A percentile compares a stretch with the other conserved stretches of the same genome.
These are phyloP conservation scores for Rhinophrynus dorsalis DNA, from an alignment of 2,797 vertebrate genomes.

Conservation along the genomic window DNA sequence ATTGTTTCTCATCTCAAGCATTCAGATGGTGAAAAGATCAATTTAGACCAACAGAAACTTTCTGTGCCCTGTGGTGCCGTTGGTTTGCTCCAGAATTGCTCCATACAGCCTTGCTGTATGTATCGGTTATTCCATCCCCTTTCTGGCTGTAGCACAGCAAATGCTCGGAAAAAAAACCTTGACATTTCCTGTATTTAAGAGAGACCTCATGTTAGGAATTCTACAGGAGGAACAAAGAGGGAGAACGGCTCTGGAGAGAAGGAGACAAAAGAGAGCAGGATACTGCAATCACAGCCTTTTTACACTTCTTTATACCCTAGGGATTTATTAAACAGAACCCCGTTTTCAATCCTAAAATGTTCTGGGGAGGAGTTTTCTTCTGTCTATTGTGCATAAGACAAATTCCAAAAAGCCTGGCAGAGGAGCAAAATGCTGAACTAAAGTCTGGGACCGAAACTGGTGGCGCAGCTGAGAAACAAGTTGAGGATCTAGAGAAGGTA, in stretches of 20 bases:
- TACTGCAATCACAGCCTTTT: background rate
- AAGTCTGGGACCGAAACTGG: background rate
- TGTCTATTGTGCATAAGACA: constrained; percentile 16
- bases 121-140: constrained; percentile 2
- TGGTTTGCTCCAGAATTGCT: background rate
- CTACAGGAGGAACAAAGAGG: constrained; percentile 22
- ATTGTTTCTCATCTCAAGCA: background rate
- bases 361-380: constrained; percentile 13
- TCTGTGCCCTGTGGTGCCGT: too few species aligned
- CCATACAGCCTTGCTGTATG: too few species aligned
- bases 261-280: background rate
- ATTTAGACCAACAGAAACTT: too few species aligned
- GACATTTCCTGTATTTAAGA: constrained; percentile 45
- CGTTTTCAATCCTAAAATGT: too few species aligned
- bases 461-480: background rate
- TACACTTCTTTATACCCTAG: background rate
- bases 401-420: background rate
- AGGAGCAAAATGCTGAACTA: background rate
- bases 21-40: too few species aligned
- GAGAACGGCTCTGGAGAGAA: background rate
- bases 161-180: constrained; percentile 23
- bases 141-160: constrained; percentile 24
- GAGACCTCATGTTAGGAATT: constrained; percentile 30
- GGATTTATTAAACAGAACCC: too few species aligned
- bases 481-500: too few species aligned